A percentile compares a stretch with the other conserved stretches of the same genome.
These are phyloP conservation scores for Ommatoiulus sabulosus DNA, from an alignment of 2,888 invertebrate species.

Conservation along the genomic window DNA sequence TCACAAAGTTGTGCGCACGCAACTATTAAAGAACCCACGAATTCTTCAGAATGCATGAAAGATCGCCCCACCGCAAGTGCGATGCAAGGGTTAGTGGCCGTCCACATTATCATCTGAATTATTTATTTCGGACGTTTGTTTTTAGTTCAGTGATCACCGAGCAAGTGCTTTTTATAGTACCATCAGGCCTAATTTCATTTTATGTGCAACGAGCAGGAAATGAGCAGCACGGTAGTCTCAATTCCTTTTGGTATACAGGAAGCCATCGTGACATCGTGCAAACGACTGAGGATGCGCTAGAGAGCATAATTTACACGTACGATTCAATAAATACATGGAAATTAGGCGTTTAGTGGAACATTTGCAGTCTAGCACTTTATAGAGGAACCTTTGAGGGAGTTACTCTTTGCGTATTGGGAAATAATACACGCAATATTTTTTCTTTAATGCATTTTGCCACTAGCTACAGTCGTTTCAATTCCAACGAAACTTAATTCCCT, in stretches of 20 bases:
- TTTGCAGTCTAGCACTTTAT: too few species aligned
- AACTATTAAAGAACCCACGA: too few species aligned
- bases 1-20: too few species aligned
- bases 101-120: slow-evolving; percentile 5
- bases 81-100: background rate
- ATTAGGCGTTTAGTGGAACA: too few species aligned
- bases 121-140: background rate
- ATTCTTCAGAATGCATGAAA: background rate
- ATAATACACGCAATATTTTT: background rate
- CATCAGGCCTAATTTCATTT: slow-evolving; percentile 35
- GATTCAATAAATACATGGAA: background rate
- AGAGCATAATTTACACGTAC: background rate
- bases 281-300: background rate
- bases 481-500: too few species aligned
- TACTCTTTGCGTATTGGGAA: background rate
- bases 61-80: background rate
- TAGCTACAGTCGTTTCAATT: too few species aligned
- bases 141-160: slow-evolving; percentile 17
- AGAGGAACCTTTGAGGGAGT: too few species aligned
- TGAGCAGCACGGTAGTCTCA: background rate
- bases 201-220: slow-evolving; percentile 8
- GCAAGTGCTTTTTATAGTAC: slow-evolving; percentile 5
- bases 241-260: background rate
- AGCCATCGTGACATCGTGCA: background rate
- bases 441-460: too few species aligned